These are phyloP conservation scores for Poecilobothrus nobilitatus DNA, from an alignment of 2,888 invertebrate genomes.

Conservation along the genomic window DNA sequence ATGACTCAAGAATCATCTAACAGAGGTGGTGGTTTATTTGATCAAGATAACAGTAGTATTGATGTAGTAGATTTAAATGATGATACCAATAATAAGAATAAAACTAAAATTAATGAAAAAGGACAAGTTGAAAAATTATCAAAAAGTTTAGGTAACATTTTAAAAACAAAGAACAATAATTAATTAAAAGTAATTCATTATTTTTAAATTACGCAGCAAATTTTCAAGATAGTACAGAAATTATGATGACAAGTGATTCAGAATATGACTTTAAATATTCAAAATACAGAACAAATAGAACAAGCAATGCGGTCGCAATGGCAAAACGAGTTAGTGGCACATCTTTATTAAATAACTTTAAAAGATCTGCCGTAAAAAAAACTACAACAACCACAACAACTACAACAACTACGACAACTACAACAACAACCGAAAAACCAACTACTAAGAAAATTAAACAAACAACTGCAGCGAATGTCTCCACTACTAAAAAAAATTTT, in stretches of 20 bases:
- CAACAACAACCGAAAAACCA: not conserved
- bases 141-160: not conserved
- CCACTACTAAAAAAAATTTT: not conserved
- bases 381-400: slow-evolving; percentile 10
- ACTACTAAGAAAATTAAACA: not conserved
- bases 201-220: slow-evolving; percentile 36
- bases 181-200: not conserved
- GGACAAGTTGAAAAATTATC: not conserved
- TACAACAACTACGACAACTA: slow-evolving; percentile 16
- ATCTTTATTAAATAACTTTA: slow-evolving; percentile 10
- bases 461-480: not conserved
- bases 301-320: slow-evolving; percentile 14
- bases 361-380: not conserved
- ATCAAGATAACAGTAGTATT: not conserved
- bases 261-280: slow-evolving; percentile 42
- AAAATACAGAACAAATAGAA: not conserved
- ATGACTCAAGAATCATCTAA: not conserved
- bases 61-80: not conserved
- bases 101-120: not conserved
- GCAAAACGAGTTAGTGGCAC: not conserved
- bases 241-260: slow-evolving; percentile 53
- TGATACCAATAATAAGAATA: not conserved
- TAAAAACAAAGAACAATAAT: not conserved
- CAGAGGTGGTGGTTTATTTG: not conserved
- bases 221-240: slow-evolving; percentile 51